Conservation (phyloP, 2,113 vertebrate genomes). For the Numida meleagris region DNA sequence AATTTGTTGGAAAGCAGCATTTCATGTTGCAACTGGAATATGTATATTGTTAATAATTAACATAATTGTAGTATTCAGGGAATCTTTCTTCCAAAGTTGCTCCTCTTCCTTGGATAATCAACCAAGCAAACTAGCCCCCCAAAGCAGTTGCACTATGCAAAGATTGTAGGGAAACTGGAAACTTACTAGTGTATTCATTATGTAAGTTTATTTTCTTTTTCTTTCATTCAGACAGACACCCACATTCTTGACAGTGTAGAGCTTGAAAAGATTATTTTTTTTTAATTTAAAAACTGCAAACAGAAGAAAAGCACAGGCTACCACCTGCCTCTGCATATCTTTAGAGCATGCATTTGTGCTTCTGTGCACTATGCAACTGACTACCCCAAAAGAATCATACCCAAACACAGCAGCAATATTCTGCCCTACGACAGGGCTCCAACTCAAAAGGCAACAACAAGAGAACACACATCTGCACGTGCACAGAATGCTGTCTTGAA, state of each 20-base stretch:
- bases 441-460: not conserved
- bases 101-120: not conserved
- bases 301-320: constrained; percentile 18
- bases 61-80: not conserved
- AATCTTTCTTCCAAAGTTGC: not conserved
- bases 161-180: constrained; percentile 25
- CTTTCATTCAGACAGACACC: constrained; percentile 62
- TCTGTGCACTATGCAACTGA: not conserved
- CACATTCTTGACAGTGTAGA: constrained; percentile 62
- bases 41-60: not conserved
- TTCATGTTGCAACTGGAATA: constrained; percentile 10
- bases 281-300: constrained; percentile 42
- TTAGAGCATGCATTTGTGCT: not conserved
- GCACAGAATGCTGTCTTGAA: not conserved
- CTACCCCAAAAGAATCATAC: not conserved
- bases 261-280: constrained; percentile 46
- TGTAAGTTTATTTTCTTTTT: constrained; percentile 56
- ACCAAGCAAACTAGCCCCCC: not conserved
- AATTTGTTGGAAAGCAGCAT: not conserved
- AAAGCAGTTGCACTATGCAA: not conserved
- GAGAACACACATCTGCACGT: rapidly evolving
- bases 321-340: constrained; percentile 44
- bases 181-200: constrained; percentile 30
- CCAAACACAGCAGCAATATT: not conserved
- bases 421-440: not conserved